phyloP scores from a whole-genome alignment of 2,113 vertebrate genomes.

The Gambusia holbrooki region DNA sequence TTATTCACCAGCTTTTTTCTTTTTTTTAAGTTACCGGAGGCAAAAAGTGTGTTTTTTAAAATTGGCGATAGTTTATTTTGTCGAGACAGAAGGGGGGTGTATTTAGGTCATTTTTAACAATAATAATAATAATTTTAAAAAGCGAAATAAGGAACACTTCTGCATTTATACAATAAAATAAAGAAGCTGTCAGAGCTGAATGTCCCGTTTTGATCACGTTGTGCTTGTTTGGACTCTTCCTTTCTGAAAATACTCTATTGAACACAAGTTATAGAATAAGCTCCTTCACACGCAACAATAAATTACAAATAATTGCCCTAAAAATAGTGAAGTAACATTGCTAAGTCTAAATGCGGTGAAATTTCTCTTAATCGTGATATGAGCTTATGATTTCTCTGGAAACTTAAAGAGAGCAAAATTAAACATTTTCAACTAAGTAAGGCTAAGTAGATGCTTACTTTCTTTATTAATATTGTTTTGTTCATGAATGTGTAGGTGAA shows the following conservation, averaged over 20 bases:
- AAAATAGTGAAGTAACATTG: not conserved
- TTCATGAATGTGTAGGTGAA: not conserved
- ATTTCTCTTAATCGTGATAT: not conserved
- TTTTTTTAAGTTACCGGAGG: not conserved
- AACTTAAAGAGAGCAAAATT: too few species aligned
- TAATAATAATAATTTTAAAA: not conserved
- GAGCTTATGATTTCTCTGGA: not conserved
- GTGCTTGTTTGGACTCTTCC: too few species aligned
- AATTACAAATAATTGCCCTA: too few species aligned
- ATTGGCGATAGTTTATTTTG: not conserved
- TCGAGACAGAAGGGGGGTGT: not conserved
- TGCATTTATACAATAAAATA: not conserved
- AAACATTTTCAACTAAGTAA: not conserved
- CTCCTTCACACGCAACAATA: not conserved
- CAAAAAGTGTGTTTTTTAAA: not conserved
- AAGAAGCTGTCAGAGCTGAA: not conserved
- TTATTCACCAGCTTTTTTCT: not conserved
- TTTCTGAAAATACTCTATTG: not conserved
- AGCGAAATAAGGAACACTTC: not conserved
- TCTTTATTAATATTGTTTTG: not conserved
- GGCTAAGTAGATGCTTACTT: not conserved
- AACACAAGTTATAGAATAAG: not conserved
- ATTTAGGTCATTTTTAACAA: not conserved
- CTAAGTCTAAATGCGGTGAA: not conserved
- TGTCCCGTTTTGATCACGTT: too few species aligned